Evolutionary conservation across 2,113 vertebrate species (phyloP), one percentile per base, ranked within the genome.

Genomic region (Rutilus rutilus): DNA sequence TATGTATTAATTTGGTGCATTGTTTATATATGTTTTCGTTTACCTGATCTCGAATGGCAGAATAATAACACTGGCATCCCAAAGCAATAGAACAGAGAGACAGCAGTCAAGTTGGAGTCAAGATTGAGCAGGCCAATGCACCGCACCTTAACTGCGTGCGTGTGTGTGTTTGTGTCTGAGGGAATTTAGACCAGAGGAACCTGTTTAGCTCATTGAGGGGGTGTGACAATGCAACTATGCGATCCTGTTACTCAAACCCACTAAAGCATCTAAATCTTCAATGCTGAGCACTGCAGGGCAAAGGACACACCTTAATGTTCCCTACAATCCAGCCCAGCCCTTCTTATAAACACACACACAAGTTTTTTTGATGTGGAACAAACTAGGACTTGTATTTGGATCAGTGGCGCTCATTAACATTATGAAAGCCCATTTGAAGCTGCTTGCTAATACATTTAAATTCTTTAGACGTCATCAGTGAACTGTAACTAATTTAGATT

Each of bases 161-260:
- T 84, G 67, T 74, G 30, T 82, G 36, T 82, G 60, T 78, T 5
- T 64, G 10, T 71, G 30, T n/a, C 7, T 19, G 75, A 57, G 84
- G 42, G 73, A 84, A 85, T 87, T 91, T 47, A 93, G 92, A 94
- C 93, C 92, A 91, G 94, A 94, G 88, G 91, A 94, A 95, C 94
- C 91, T 17, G 93, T 94, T 95, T 92, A 19, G 36, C 69, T 85
- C 47, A 75, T 21, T 12, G 11, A 65, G 25, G 54, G 78, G 45
- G 42, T 86, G 85, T 86, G 85, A 86, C 57, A 82, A 82, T 83
- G 85, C 74, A 89, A 84, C 73, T 85, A 77, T 75, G 52, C 45
- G 25, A 52, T 73, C 47, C 83, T 85, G 36, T 85, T 78, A 75
- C 64, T 80, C 69, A 77, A 75, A 85, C 54, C 27, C 71, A 83